phyloP scores from a whole-genome alignment of 2,797 vertebrate species.

The Percopsis omiscomaycus region DNA sequence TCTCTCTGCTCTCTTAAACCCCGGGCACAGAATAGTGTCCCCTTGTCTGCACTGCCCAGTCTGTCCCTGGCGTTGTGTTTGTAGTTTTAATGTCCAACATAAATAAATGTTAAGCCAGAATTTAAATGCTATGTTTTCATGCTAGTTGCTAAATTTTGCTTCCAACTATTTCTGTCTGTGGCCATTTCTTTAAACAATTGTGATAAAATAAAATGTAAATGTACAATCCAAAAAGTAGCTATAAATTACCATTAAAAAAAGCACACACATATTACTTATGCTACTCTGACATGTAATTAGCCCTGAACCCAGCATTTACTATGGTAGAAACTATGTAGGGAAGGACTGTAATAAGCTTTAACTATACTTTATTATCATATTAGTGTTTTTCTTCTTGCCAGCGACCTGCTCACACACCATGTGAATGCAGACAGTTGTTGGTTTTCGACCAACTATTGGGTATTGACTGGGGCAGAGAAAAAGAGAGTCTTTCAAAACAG shows the following conservation, averaged over 20 bases:
- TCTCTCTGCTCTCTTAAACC: conserved; percentile 17
- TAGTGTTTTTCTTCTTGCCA: conserved; percentile 7
- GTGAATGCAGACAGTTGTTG: neutral
- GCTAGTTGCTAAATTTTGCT: neutral
- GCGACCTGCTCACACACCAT: conserved; percentile 2
- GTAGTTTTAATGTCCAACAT: too few relatives aligned
- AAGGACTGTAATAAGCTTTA: too few relatives aligned
- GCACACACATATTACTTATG: too few relatives aligned
- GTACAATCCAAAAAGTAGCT: too few relatives aligned
- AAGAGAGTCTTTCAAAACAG: neutral
- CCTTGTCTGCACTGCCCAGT: neutral
- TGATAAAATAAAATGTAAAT: too few relatives aligned
- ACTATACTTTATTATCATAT: neutral
- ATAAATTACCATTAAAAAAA: too few relatives aligned
- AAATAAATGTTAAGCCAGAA: too few relatives aligned
- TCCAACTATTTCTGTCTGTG: neutral
- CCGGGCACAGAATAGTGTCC: neutral
- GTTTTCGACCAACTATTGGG: conserved; percentile 40
- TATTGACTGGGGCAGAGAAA: conserved; percentile 30
- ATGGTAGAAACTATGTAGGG: too few relatives aligned
- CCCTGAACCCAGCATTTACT: too few relatives aligned
- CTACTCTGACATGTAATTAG: too few relatives aligned
- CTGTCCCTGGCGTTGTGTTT: neutral
- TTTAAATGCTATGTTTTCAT: too few relatives aligned
- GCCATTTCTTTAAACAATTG: neutral